Percentiles rank a stretch among this genome's conserved stretches.
phyloP scores from a whole-genome alignment of 2,888 invertebrate species.

The Drosophila gaucha region DNA sequence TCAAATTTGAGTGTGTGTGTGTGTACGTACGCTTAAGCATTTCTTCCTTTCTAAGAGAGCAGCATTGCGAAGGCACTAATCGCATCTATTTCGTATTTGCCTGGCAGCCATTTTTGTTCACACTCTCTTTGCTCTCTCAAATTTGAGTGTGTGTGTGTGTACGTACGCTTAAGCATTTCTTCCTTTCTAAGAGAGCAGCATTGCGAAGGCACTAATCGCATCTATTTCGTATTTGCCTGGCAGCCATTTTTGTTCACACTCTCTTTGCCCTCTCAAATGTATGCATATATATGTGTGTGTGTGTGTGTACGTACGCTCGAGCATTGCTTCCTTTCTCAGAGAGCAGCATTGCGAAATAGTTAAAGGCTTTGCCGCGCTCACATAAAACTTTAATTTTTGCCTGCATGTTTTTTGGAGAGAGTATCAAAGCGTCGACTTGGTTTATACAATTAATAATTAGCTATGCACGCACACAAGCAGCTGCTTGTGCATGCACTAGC shows the following conservation, averaged over 20 bases:
- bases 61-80: too few species aligned
- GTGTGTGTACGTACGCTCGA: neutral
- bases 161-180: too few species aligned
- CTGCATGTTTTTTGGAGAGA: neutral
- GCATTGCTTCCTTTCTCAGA: neutral
- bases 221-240: neutral
- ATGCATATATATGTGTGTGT: neutral
- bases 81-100: neutral
- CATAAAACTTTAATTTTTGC: neutral
- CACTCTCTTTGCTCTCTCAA: too few species aligned
- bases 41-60: too few species aligned
- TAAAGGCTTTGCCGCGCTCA: neutral
- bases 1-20: too few species aligned
- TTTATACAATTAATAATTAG: neutral
- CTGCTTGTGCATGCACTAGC: too few species aligned
- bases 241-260: neutral
- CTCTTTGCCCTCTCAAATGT: neutral
- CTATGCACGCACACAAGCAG: too few species aligned
- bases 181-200: too few species aligned
- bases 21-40: too few species aligned
- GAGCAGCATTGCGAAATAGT: neutral
- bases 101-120: too few species aligned
- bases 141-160: too few species aligned
- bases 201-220: neutral
- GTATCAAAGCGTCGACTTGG: neutral